These are phyloP conservation scores for Oryctes rhinoceros DNA, from an alignment of 1,140 invertebrate species.

Conservation along the genomic window DNA sequence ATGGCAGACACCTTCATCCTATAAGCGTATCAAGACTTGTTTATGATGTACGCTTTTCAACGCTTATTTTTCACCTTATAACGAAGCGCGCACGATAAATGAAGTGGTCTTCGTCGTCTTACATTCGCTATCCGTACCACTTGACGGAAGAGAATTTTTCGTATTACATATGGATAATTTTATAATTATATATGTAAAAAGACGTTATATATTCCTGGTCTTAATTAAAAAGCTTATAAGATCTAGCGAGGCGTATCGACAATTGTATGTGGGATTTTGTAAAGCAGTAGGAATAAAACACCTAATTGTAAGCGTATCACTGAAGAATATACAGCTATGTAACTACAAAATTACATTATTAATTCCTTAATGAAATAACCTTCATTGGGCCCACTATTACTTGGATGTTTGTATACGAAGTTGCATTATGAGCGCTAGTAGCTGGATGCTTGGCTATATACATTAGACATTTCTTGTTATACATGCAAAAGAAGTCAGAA, in stretches of 20 bases:
- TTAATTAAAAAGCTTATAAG: slow-evolving; percentile 27
- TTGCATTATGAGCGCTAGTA: too few relatives aligned
- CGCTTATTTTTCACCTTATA: slow-evolving; percentile 42
- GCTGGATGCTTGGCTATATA: too few relatives aligned
- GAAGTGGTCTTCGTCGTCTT: slow-evolving; percentile 39
- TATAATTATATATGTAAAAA: slow-evolving; percentile 37
- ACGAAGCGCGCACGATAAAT: slow-evolving; percentile 39
- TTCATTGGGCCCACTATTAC: too few relatives aligned
- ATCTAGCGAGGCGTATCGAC: not conserved
- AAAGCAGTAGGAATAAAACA: too few relatives aligned
- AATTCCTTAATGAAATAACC: too few relatives aligned
- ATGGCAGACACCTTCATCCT: slow-evolving; percentile 48
- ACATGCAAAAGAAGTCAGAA: too few relatives aligned
- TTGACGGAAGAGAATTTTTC: slow-evolving; percentile 26
- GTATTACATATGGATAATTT: slow-evolving; percentile 25
- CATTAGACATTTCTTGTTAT: too few relatives aligned
- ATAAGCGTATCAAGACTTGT: slow-evolving; percentile 41
- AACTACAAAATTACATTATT: too few relatives aligned
- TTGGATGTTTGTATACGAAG: too few relatives aligned
- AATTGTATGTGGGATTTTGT: not conserved
- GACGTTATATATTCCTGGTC: slow-evolving; percentile 1
- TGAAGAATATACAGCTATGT: too few relatives aligned
- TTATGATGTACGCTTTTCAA: slow-evolving; percentile 40
- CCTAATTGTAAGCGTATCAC: too few relatives aligned
- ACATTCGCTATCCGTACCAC: slow-evolving; percentile 31